Conservation (phyloP, 23 tunicate species). For the Phallusia fumigata region DNA sequence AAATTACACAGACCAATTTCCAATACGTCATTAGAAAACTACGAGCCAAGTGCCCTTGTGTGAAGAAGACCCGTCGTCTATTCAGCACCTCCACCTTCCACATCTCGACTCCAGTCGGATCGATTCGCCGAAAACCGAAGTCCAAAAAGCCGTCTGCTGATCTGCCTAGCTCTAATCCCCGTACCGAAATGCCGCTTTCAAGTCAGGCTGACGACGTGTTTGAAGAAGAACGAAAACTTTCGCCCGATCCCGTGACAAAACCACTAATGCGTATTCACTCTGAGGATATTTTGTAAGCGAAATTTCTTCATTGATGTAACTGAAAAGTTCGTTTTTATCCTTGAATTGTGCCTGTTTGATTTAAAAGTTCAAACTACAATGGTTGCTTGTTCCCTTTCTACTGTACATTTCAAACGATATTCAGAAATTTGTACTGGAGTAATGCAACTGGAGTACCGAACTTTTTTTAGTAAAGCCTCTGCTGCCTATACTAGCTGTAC, state of each 20-base stretch:
- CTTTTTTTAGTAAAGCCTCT: too few relatives aligned
- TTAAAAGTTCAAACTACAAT: too few relatives aligned
- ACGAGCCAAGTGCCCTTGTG: background rate
- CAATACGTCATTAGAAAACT: too few relatives aligned
- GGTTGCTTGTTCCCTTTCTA: too few relatives aligned
- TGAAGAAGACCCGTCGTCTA: background rate
- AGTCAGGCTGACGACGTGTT: conserved; percentile 14
- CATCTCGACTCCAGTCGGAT: background rate
- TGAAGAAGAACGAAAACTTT: background rate
- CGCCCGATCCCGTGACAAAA: background rate
- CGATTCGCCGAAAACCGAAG: background rate
- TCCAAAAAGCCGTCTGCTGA: conserved; percentile 15
- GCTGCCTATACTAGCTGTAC: too few relatives aligned
- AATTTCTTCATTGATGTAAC: background rate
- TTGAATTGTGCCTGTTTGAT: too few relatives aligned
- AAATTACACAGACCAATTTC: too few relatives aligned
- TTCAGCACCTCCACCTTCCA: conserved; percentile 1
- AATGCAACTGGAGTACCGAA: too few relatives aligned
- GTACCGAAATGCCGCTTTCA: background rate
- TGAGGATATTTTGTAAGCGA: background rate
- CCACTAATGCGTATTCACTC: background rate
- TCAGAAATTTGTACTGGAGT: too few relatives aligned
- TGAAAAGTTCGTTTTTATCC: too few relatives aligned
- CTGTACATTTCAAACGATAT: too few relatives aligned
- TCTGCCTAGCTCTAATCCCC: background rate